These are phyloP conservation scores for Ornithorhynchus anatinus DNA, from an alignment of 2,113 vertebrate genomes.

Conservation along the genomic window DNA sequence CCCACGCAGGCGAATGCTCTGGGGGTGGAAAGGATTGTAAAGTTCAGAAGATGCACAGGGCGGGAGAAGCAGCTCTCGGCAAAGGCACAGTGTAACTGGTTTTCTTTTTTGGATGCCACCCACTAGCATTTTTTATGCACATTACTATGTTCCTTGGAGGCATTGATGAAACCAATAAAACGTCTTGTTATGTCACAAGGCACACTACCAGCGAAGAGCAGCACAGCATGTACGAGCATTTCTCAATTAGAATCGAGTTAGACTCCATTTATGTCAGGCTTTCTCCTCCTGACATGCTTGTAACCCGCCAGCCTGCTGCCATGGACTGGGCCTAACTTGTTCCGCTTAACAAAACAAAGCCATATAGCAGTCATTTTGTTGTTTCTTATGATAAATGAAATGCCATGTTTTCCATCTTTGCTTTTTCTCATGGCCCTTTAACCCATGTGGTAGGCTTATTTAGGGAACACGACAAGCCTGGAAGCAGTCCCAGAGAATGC, in stretches of 20 bases:
- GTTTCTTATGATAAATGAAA: slow-evolving; percentile 39
- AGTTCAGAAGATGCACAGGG: not conserved
- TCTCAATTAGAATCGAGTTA: not conserved
- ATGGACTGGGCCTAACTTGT: slow-evolving; percentile 35
- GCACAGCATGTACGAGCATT: not conserved
- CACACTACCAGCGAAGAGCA: not conserved
- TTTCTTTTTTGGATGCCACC: not conserved
- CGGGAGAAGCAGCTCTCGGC: not conserved
- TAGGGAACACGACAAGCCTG: slow-evolving; percentile 61
- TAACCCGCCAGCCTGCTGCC: slow-evolving; percentile 23
- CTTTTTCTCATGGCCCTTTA: slow-evolving; percentile 65
- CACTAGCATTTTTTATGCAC: not conserved
- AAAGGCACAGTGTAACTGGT: not conserved
- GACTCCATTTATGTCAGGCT: not conserved
- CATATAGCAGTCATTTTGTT: slow-evolving; percentile 40
- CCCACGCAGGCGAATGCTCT: not conserved
- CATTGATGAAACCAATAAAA: slow-evolving; percentile 2
- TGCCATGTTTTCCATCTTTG: slow-evolving; percentile 46
- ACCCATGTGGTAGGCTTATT: slow-evolving; percentile 56
- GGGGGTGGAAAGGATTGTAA: not conserved
- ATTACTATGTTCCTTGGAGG: slow-evolving; percentile 9
- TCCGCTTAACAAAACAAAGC: slow-evolving; percentile 53
- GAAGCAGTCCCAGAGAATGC: slow-evolving; percentile 56
- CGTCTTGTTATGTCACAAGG: slow-evolving; percentile 1
- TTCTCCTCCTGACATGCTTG: not conserved